Evolutionary conservation across 2,797 vertebrate genomes (phyloP), one percentile per base, ranked within the genome.

Genomic region (Distichodus sexfasciatus): DNA sequence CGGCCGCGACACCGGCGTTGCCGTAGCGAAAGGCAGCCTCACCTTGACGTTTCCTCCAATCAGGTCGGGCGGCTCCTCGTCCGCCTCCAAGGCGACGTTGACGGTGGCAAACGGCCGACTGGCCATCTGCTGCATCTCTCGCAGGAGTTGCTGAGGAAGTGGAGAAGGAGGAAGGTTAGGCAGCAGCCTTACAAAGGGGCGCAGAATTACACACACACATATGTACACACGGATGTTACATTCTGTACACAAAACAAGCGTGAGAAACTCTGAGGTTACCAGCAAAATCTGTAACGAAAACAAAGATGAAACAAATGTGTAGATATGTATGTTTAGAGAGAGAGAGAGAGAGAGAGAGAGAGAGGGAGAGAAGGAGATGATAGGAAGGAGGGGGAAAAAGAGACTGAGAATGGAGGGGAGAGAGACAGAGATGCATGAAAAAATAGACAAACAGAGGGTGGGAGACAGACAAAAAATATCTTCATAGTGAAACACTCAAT

Each of bases 61-160:
- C 81, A 99, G 94, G 91, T 99, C 97, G 41, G 97, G 97, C 1
- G 97, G 97, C 82, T 98, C 97, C 72, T 99, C 97, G 51, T 99
- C 97, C 73, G 90, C 94, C 91, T 99, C 96, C 91, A 99, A 92
- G 90, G 96, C 96, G 76, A 99, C 96, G 40, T 97, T 98, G 88
- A 99, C 94, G 72, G 95, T 98, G 83, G 97, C 96, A 72, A 99
- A 99, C 82, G 97, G 97, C 75, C 97, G 94, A 79, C 97, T 99
- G 71, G 97, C 97, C 97, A 99, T 99, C 93, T 99, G 97, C 79
- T 99, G 97, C 97, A 99, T 99, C 92, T 99, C 97, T 51, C 97
- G 93, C 71, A 99, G 93, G 70, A 99, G 94, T 99, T 99, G 97
- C 97, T 99, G 81, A 59, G 74, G 77, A 76, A 82, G 83, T 41